Base-by-base conservation (phyloP, 2,113 vertebrate species). In the Pangasianodon gigas region DNA sequence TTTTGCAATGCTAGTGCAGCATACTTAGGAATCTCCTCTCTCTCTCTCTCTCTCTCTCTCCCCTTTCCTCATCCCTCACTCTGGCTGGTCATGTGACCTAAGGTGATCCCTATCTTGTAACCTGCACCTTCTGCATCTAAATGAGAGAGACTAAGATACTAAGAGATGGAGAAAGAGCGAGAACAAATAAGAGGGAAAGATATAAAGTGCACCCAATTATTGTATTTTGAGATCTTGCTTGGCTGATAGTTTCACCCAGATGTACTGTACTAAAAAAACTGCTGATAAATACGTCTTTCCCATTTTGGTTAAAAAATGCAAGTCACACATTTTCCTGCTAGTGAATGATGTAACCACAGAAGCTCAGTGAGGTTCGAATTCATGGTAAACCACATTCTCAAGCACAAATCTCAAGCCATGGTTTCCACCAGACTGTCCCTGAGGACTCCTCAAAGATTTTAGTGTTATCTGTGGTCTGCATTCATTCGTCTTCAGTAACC, bases 41-140 rank as follows among this genome's bases (percentile, higher is more conserved):
- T 32, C 51, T 13, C 71, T 21, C 41, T 75, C 51, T 13, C 24
- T 4, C 1, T 48, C 41, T 32, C 29, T 74, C 77, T n/a, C 48
- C 51, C n/a, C 32, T 21, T 51, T 69, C 3, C 26, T 84, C 77
- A 82, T 62, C 52, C 74, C 41, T 58, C 71, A 37, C 67, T 44
- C 60, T 41, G 44, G 79, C 69, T 86, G 88, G 74, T 90, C 90
- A 92, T 89, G 87, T 93, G 93, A 92, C 65, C 65, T 58, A 74
- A 93, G 93, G 92, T 91, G 90, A 93, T 94, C 91, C 90, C 89
- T 92, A 71, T 94, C 92, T 93, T 89, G 86, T 54, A 77, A 80
- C 75, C 80, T 65, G 26, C 60, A 81, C 74, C 58, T 71, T 51
- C 91, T 91, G 79, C 88, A 92, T 90, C 74, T 90, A 89, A 91